A percentile compares a stretch with the other conserved stretches of the same genome.
phyloP scores from a whole-genome alignment of 2,113 vertebrate species.

The Otus sunia region DNA sequence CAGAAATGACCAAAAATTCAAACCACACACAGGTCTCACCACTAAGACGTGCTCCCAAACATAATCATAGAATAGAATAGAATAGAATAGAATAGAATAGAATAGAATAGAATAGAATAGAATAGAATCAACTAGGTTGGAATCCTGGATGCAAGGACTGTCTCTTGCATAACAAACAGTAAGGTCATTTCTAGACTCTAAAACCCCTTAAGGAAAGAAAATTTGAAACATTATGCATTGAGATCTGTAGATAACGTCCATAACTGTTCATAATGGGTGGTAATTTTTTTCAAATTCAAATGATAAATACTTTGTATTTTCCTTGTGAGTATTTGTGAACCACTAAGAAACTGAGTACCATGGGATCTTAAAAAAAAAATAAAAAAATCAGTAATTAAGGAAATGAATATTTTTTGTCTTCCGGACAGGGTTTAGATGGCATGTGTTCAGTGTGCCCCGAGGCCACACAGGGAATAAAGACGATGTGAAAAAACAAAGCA shows the following conservation, averaged over 20 bases:
- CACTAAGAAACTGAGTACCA: neutral
- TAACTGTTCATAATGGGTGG: neutral
- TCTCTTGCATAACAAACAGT: neutral
- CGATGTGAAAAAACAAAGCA: neutral
- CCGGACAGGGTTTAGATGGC: neutral
- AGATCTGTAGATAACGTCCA: neutral
- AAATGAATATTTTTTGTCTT: neutral
- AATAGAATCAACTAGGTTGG: too few species aligned
- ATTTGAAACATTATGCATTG: neutral
- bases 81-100: too few species aligned
- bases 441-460: neutral
- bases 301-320: neutral
- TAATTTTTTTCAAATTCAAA: neutral
- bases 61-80: too few species aligned
- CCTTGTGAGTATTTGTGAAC: neutral
- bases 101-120: too few species aligned
- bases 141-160: neutral
- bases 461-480: neutral
- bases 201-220: neutral
- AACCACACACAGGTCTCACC: neutral
- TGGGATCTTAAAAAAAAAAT: neutral
- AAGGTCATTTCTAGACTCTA: neutral
- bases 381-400: neutral
- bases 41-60: neutral
- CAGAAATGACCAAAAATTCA: neutral